Evolutionary conservation across 2,888 invertebrate genomes (phyloP), one percentile per base, ranked within the genome.

Genomic region (Folsomia candida): DNA sequence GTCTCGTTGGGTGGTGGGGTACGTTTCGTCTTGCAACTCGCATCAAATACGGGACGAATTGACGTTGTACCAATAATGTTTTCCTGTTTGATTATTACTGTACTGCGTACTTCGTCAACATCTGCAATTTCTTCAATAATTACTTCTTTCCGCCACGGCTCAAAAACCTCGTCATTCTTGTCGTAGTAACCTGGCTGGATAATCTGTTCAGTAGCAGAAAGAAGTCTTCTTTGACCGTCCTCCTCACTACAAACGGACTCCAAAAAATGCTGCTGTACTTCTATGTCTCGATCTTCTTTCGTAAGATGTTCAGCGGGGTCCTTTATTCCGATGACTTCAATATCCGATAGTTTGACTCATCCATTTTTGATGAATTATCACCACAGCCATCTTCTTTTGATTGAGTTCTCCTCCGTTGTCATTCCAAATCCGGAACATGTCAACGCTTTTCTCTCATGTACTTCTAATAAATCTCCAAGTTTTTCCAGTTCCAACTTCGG

Each of bases 61-160:
- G 66, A 62, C 20, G 79, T 79, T 2, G 76, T n/a, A n/a, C n/a
- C n/a, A n/a, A n/a, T 76, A 79, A 29, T 2, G 80, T 78, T 2
- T 70, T 76, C 11, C 75, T n/a, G n/a, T n/a, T n/a, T n/a, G n/a
- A n/a, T n/a, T n/a, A n/a, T n/a, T n/a, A n/a, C n/a, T n/a, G n/a
- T n/a, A n/a, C n/a, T 69, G 65, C 79, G 80, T 14, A 11, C 14
- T 14, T 47, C 47, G 9, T 47, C 47, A 47, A 47, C 11, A 11
- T 47, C 14, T 9, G 47, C 47, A 9, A 47, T 14, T 14, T 47
- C 47, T 47, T 47, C 47, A 14, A 47, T 47, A 14, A 47, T 47
- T 14, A 9, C 47, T 47, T 47, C 47, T 9, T 9, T 14, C 14
- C 9, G 14, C 47, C 47, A 47, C 47, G 9, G 11, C 47, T 47